Evolutionary conservation across 2,888 invertebrate genomes (phyloP).

Genomic region (Drosophila recens): DNA sequence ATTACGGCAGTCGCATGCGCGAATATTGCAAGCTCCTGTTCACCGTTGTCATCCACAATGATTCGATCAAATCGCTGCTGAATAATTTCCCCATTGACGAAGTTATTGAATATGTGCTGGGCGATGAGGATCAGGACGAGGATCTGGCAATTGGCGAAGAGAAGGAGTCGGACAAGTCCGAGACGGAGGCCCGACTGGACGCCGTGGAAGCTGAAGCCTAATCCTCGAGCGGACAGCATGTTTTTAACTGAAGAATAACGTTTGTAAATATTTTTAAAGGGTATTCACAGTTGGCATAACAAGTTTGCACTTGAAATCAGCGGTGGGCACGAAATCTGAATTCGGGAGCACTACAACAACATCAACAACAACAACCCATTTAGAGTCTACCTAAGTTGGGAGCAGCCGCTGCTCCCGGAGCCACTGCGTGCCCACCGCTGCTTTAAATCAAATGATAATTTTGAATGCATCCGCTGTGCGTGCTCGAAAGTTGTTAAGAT

Average conservation of each 20-base stretch:
- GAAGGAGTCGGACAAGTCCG: constrained; percentile 16
- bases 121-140: constrained; percentile 82
- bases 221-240: constrained; percentile 1
- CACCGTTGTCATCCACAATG: constrained; percentile 93
- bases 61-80: constrained; percentile 91
- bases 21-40: constrained; percentile 94
- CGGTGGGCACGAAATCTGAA: no score
- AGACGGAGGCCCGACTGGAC: constrained; percentile 11
- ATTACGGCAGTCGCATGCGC: constrained; percentile 89
- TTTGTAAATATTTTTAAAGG: constrained; percentile 39
- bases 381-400: no score
- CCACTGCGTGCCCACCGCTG: no score
- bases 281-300: constrained; percentile 10
- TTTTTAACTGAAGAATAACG: not conserved
- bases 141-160: constrained; percentile 45
- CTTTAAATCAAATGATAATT: not conserved
- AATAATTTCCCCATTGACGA: constrained; percentile 95
- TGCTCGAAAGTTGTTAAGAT: constrained; percentile 3
- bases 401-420: no score
- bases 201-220: constrained; percentile 26
- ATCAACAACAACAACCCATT: no score
- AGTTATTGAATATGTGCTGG: constrained; percentile 92
- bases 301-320: not conserved
- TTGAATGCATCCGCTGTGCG: not conserved
- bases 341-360: no score